Base-by-base conservation (phyloP, 2,888 invertebrate species). In the Neoitamus cyanurus region DNA sequence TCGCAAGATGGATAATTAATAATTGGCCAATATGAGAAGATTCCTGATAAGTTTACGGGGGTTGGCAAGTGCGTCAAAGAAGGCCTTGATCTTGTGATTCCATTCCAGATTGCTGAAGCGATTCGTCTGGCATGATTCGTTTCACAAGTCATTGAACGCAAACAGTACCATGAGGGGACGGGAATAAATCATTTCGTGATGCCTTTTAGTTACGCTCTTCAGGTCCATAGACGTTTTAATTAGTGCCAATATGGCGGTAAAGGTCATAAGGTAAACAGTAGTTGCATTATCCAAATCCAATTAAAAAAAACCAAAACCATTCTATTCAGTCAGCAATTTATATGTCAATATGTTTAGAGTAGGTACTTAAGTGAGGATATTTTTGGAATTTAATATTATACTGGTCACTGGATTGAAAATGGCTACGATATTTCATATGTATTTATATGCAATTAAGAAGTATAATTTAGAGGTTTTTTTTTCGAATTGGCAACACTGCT, bases 181-280 rank as follows among this genome's bases (percentile, higher is more conserved):
- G 20, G 36, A 70, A 73, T 0, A 36, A 75, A 42, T 28, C 25
- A 13, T 42, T 75, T 75, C 34, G 75, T 42, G 37, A 28, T 20
- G 75, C 9, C 7, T 73, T 13, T 75, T 75, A 25, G 75, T 13
- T 42, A 42, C 42, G 42, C 42, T 75, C 42, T 42, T 75, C 75
- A 75, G 15, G 25, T 9, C 20, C 42, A 46, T 28, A 28, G 75
- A 75, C 75, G 42, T 75, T 75, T 75, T 42, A 75, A 75, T 75
- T 25, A 42, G 20, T 42, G 25, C 7, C 20, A 58, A 20, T 20
- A 9, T 7, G 58, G 25, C 58, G 9, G 20, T 25, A 15, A 15
- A 58, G 7, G 15, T 48, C 5, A 48, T 15, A 20, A 2, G n/a
- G 15, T 48, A 15, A 48, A 20, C 20, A n/a, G n/a, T n/a, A n/a